A percentile compares a stretch with the other conserved stretches of the same genome.
These are phyloP conservation scores for Adelphocoris suturalis DNA, from an alignment of 2,888 invertebrate species.

Conservation along the genomic window DNA sequence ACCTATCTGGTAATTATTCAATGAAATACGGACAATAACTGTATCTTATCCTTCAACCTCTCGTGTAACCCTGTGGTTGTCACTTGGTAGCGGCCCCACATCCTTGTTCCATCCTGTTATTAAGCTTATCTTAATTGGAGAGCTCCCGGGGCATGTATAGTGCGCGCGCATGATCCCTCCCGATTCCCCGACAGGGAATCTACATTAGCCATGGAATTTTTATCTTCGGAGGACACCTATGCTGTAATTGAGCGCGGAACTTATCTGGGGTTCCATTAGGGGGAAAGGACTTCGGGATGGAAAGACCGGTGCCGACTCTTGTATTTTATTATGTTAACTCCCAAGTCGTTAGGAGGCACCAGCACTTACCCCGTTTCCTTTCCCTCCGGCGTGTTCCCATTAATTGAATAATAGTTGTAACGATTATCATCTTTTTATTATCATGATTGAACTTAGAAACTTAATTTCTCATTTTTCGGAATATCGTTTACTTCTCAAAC, in stretches of 20 bases:
- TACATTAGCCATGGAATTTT: slow-evolving; percentile 74
- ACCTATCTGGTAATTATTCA: slow-evolving; percentile 53
- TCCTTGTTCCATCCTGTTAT: slow-evolving; percentile 61
- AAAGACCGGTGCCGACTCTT: slow-evolving; percentile 62
- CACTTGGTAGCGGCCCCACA: slow-evolving; percentile 55
- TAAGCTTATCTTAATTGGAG: slow-evolving; percentile 72
- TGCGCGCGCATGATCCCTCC: slow-evolving; percentile 68
- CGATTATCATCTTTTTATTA: not conserved
- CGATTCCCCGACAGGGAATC: slow-evolving; percentile 72
- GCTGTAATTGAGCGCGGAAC: slow-evolving; percentile 67
- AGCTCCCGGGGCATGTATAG: slow-evolving; percentile 63
- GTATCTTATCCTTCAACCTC: slow-evolving; percentile 60
- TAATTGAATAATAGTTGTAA: slow-evolving; percentile 49
- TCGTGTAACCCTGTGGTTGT: slow-evolving; percentile 45
- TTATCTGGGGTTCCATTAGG: slow-evolving; percentile 68
- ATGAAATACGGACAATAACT: slow-evolving; percentile 60
- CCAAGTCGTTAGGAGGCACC: slow-evolving; percentile 61
- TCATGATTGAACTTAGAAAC: not conserved
- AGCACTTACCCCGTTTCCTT: slow-evolving; percentile 29
- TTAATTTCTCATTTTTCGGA: not conserved
- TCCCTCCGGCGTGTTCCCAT: slow-evolving; percentile 40
- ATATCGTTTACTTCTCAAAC: not conserved
- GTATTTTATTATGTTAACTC: slow-evolving; percentile 69
- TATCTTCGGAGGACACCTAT: slow-evolving; percentile 70
- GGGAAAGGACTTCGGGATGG: slow-evolving; percentile 21